Percentiles rank a stretch among this genome's conserved stretches.
Evolutionary conservation across 1,140 invertebrate genomes (phyloP).

Genomic region (Eufriesea mexicana): DNA sequence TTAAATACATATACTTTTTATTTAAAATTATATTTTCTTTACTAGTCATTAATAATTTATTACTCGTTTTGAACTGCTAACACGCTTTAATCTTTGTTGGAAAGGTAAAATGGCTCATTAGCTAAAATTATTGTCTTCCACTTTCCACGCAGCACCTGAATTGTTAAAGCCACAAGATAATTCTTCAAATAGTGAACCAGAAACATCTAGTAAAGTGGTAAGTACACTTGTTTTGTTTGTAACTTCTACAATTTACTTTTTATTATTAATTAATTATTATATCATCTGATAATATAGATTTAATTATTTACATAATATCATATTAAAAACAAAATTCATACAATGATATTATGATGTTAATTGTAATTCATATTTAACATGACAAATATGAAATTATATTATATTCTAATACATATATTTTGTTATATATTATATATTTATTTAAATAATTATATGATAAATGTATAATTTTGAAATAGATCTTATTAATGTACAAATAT

Average conservation of each 20-base stretch:
- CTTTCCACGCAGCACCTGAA: conserved; percentile 70
- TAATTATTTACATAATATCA: neutral
- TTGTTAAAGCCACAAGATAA: conserved; percentile 64
- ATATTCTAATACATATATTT: too few species aligned
- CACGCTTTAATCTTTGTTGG: conserved; percentile 65
- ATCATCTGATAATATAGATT: neutral
- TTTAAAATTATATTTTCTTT: neutral
- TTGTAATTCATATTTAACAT: too few species aligned
- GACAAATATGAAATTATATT: too few species aligned
- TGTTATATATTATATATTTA: too few species aligned
- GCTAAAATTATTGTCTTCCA: conserved; percentile 69
- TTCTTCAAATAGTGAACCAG: conserved; percentile 67
- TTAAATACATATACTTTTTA: neutral
- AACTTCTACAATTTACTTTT: neutral
- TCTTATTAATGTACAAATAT: too few species aligned
- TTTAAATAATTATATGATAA: too few species aligned
- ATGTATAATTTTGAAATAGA: too few species aligned
- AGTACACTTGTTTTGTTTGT: conserved; percentile 18
- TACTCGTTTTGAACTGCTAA: conserved; percentile 52
- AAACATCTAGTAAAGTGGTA: conserved; percentile 70
- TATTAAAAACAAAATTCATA: too few species aligned
- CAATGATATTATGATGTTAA: too few species aligned
- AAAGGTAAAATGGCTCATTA: conserved; percentile 66
- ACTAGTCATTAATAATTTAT: conserved; percentile 20
- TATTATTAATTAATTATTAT: neutral